A percentile compares a stretch with the other conserved stretches of the same genome.
These are phyloP conservation scores for Hofmannophila pseudospretella DNA, from an alignment of 2,888 invertebrate species.

Conservation along the genomic window DNA sequence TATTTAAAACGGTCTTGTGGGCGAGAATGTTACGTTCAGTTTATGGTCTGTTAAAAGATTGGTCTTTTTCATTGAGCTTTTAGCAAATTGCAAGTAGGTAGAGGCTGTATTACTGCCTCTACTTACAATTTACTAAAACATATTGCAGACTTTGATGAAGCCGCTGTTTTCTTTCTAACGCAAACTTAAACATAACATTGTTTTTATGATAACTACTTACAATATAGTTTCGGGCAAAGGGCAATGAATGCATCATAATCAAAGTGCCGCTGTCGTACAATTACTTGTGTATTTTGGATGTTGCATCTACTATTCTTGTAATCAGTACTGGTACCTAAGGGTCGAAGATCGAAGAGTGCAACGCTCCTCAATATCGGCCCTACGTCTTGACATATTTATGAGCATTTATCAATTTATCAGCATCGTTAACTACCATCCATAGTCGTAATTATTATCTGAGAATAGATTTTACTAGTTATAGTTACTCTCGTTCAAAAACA, in stretches of 20 bases:
- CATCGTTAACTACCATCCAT: conserved; percentile 36
- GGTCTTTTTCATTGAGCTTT: too few relatives aligned
- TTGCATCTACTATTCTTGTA: conserved; percentile 34
- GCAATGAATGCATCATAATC: conserved; percentile 15
- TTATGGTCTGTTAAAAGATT: too few relatives aligned
- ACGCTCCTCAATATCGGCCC: conserved; percentile 55
- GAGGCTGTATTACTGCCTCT: too few relatives aligned
- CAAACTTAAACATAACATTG: too few relatives aligned
- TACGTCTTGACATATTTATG: conserved; percentile 64
- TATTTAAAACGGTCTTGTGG: conserved; percentile 47
- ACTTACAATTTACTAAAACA: too few relatives aligned
- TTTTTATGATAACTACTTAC: too few relatives aligned
- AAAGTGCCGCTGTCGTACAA: conserved; percentile 23
- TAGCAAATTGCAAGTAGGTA: too few relatives aligned
- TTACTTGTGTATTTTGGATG: conserved; percentile 33
- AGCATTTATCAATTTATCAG: conserved; percentile 43
- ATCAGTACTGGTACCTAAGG: conserved; percentile 24
- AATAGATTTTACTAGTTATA: conserved; percentile 58
- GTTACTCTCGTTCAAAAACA: conserved; percentile 13
- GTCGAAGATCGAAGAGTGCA: conserved; percentile 62
- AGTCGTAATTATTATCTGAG: conserved; percentile 48
- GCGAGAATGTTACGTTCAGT: conserved; percentile 36
- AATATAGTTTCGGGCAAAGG: conserved; percentile 7
- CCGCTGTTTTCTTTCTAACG: too few relatives aligned
- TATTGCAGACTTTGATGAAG: too few relatives aligned